Percentiles rank a stretch among this genome's conserved stretches.
Evolutionary conservation across 2,888 invertebrate species (phyloP).

Genomic region (Ceramica pisi): DNA sequence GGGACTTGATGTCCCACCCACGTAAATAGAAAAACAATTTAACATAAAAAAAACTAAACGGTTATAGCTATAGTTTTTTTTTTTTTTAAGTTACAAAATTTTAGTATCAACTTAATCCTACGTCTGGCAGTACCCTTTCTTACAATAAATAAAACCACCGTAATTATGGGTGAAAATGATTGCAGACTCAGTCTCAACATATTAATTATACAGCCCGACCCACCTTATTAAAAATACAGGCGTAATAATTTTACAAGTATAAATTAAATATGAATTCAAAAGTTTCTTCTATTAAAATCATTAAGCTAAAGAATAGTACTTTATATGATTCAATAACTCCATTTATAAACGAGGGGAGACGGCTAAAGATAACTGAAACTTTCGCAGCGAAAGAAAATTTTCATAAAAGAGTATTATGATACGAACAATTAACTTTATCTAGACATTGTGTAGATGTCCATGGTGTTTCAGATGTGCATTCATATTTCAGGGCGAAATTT

Average conservation of each 20-base stretch:
- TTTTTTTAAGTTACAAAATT: background rate
- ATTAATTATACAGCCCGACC: background rate
- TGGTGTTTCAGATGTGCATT: too few relatives aligned
- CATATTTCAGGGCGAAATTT: too few relatives aligned
- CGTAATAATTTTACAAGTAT: slow-evolving; percentile 2
- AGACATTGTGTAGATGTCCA: too few relatives aligned
- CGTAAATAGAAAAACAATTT: background rate
- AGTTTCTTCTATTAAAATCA: slow-evolving; percentile 34
- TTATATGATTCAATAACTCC: slow-evolving; percentile 62
- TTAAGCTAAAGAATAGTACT: slow-evolving; percentile 48
- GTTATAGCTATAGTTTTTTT: too few relatives aligned
- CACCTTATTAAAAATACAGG: slow-evolving; percentile 1
- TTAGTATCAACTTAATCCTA: background rate
- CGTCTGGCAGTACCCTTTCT: background rate
- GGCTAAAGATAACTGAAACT: slow-evolving; percentile 60
- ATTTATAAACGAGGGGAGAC: slow-evolving; percentile 50
- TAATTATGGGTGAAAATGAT: background rate
- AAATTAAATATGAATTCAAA: slow-evolving; percentile 28
- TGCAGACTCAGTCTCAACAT: background rate
- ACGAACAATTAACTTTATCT: slow-evolving; percentile 64
- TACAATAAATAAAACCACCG: background rate
- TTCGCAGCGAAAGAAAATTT: slow-evolving; percentile 56
- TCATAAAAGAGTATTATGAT: slow-evolving; percentile 60
- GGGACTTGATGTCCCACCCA: background rate
- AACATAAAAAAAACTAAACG: too few relatives aligned